Percentiles rank a stretch among this genome's conserved stretches.
Conservation (phyloP, 2,888 invertebrate species). For the Mesoligia furuncula region DNA sequence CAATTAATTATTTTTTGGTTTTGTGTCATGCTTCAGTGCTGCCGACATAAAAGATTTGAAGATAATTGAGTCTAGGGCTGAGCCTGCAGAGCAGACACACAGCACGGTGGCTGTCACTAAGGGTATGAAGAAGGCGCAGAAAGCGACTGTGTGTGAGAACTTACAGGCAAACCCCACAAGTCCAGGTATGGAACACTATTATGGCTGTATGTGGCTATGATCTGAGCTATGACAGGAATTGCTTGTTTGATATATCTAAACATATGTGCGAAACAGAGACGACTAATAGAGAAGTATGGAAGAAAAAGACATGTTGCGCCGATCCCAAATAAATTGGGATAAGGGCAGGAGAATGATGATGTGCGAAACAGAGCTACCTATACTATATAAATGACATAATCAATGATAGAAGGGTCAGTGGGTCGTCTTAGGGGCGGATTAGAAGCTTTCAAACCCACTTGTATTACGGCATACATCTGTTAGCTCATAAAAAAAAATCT, state of each 20-base stretch:
- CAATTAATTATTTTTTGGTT: neutral
- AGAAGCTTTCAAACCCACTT: neutral
- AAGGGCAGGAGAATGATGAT: too few relatives aligned
- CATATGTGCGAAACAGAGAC: neutral
- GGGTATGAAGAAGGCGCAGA: constrained; percentile 76
- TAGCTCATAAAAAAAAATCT: neutral
- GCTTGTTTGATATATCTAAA: neutral
- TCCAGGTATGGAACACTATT: constrained; percentile 65
- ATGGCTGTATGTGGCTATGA: neutral
- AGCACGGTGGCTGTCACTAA: constrained; percentile 84
- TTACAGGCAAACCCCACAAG: constrained; percentile 81
- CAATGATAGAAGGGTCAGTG: too few relatives aligned
- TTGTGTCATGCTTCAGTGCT: constrained; percentile 87
- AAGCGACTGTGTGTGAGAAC: constrained; percentile 84
- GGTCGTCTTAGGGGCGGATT: too few relatives aligned
- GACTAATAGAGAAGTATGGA: too few relatives aligned
- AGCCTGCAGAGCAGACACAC: constrained; percentile 78
- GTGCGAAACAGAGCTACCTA: neutral
- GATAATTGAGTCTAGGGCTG: constrained; percentile 92
- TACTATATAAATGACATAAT: neutral
- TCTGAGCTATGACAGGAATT: neutral
- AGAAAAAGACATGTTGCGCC: too few relatives aligned
- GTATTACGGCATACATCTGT: neutral
- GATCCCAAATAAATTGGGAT: too few relatives aligned
- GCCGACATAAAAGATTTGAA: constrained; percentile 94